A percentile compares a stretch with the other conserved stretches of the same genome.
phyloP scores from a whole-genome alignment of 2,113 vertebrate species.

The human (Homo sapiens) region GRCh38 chr4:148693001-148693500 shows the following conservation, averaged over 20 bases:
- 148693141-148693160: slow-evolving; percentile 61
- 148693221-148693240: neutral
- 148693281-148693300: neutral
- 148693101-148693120: slow-evolving; percentile 73
- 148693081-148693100: slow-evolving; percentile 72
- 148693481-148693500: neutral
- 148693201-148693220: slow-evolving; percentile 43
- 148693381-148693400: neutral
- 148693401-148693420: neutral
- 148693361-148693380: neutral
- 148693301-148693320: neutral
- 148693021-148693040: slow-evolving; percentile 82
- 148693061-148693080: slow-evolving; percentile 78
- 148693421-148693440: neutral
- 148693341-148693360: neutral
- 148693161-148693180: slow-evolving; percentile 35
- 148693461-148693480: neutral
- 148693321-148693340: neutral
- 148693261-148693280: neutral
- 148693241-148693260: slow-evolving; percentile 27
- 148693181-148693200: slow-evolving; percentile 39
- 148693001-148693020: slow-evolving; percentile 81
- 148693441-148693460: neutral
- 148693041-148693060: slow-evolving; percentile 61
- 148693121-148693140: slow-evolving; percentile 44